Percentiles rank a stretch among this genome's conserved stretches.
These are phyloP conservation scores for Rhineura floridana DNA, from an alignment of 2,113 vertebrate genomes.

Conservation along the genomic window DNA sequence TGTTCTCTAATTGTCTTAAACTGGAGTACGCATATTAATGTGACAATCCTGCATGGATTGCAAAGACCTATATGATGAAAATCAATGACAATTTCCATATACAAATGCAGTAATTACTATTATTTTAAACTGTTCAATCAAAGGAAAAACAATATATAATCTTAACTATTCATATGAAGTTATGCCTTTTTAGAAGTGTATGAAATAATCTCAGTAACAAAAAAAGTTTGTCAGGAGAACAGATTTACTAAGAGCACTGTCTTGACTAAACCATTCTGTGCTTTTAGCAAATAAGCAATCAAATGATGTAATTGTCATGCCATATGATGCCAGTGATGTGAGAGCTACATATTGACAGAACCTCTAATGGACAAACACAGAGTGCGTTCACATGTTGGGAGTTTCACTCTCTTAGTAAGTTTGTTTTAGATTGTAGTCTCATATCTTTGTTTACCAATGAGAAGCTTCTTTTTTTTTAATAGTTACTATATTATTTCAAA, in stretches of 20 bases:
- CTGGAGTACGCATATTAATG: neutral
- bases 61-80: conserved; percentile 24
- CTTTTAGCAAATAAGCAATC: too few species aligned
- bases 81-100: too few species aligned
- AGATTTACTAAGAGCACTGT: neutral
- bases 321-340: too few species aligned
- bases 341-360: too few species aligned
- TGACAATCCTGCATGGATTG: neutral
- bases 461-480: too few species aligned
- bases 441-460: neutral
- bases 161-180: neutral
- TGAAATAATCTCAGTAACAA: neutral
- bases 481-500: neutral
- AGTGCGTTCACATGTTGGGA: neutral
- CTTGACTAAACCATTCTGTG: neutral
- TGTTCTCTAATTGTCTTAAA: neutral
- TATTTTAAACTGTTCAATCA: neutral
- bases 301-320: too few species aligned
- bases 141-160: neutral
- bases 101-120: neutral
- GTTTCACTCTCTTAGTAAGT: neutral
- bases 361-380: too few species aligned
- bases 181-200: neutral
- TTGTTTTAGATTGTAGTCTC: neutral
- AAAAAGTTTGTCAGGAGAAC: neutral